Evolutionary conservation across 2,888 invertebrate species (phyloP), one percentile per base, ranked within the genome.

Genomic region (Tetheella fluctuosa): DNA sequence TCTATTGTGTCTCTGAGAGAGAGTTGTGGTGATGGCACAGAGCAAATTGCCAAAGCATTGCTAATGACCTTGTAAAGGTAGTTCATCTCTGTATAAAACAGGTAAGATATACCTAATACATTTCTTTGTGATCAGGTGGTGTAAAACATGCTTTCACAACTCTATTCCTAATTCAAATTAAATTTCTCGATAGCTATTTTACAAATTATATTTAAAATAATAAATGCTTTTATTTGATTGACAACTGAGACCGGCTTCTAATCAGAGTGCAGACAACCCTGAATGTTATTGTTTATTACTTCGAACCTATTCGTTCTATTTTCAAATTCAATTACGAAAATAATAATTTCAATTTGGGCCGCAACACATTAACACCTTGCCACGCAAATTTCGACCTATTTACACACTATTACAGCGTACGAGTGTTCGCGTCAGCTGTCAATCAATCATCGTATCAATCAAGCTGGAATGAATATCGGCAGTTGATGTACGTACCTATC

Each of bases 391-490:
- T 62, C 62, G 64, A 65, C 73, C 73, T 70, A 71, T 67, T 73
- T 71, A 68, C 64, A 20, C 54, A 55, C 55, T 55, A 57, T 42
- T 57, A 57, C 42, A 57, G 57, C 23, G n/a, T 6, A 25, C 39
- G 42, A 71, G 68, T 77, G 81, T 67, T 65, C 72, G 70, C 69
- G 85, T 83, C 87, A 85, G 61, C 77, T 85, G 87, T 86, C 89
- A 85, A 83, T 88, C 87, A 86, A 71, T 80, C 78, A 73, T 70
- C 65, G 74, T 71, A 83, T 83, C 85, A 83, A 85, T 85, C 85
- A 81, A 71, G 61, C 64, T 68, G 62, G 67, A 74, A 76, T 76
- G 70, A 70, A 67, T 69, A 64, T 69, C 66, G 57, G 61, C 59
- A 67, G 48, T n/a, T 28, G 55, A 55, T 72, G 71, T 70, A 67